A percentile compares a stretch with the other conserved stretches of the same genome.
phyloP scores from a whole-genome alignment of 2,113 vertebrate genomes.

The Podiceps cristatus region DNA sequence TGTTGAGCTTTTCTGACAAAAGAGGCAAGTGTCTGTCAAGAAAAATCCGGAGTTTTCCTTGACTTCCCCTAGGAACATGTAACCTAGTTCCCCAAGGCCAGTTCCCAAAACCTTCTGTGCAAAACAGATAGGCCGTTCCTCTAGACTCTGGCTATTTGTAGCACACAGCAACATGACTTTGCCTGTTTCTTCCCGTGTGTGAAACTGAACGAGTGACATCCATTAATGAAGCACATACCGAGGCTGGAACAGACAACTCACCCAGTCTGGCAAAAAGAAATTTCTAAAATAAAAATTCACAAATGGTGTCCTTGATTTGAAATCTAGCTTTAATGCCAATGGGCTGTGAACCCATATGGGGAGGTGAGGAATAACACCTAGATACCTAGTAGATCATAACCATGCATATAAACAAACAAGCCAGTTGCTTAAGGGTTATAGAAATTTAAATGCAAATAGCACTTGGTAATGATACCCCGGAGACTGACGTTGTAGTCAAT shows the following conservation, averaged over 20 bases:
- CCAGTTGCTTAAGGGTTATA: constrained; percentile 76
- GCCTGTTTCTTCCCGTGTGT: constrained; percentile 3
- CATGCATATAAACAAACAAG: constrained; percentile 67
- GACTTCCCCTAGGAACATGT: constrained; percentile 1
- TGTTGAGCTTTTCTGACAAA: constrained; percentile 67
- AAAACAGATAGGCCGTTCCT: constrained; percentile 9
- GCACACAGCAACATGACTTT: constrained; percentile 1
- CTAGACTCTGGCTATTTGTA: constrained; percentile 37
- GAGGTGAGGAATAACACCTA: neutral
- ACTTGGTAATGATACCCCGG: constrained; percentile 71
- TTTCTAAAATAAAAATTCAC: neutral
- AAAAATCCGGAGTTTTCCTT: constrained; percentile 51
- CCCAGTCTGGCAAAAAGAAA: neutral
- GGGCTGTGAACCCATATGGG: neutral
- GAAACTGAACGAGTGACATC: constrained; percentile 26
- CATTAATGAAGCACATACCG: constrained; percentile 11
- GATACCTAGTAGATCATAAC: constrained; percentile 33
- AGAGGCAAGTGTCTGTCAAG: constrained; percentile 58
- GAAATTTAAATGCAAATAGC: constrained; percentile 78
- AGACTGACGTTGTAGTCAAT: constrained; percentile 67
- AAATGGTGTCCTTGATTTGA: neutral
- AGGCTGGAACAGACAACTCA: neutral
- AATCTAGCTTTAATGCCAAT: neutral
- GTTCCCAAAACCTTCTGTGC: constrained; percentile 32
- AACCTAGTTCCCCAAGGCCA: neutral